Evolutionary conservation across 2,888 invertebrate species (phyloP).

Genomic region (Blera fallax): DNA sequence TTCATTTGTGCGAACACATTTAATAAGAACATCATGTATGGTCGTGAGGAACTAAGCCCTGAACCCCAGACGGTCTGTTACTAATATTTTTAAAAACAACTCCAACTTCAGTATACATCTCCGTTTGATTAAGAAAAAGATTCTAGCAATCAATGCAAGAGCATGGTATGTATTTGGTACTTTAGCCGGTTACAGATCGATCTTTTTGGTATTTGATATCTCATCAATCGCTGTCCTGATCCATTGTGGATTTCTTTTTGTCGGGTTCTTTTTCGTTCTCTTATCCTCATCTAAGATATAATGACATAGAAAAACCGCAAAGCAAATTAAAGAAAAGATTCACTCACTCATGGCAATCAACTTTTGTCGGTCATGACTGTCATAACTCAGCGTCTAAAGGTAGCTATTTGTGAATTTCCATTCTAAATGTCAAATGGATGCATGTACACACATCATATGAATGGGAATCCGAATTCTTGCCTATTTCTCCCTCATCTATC

Average conservation of each 20-base stretch:
- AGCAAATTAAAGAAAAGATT: slow-evolving; percentile 54
- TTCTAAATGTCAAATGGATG: slow-evolving; percentile 30
- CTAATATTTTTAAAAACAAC: too few species aligned
- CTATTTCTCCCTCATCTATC: neutral
- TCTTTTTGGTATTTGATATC: slow-evolving; percentile 70
- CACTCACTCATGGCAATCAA: slow-evolving; percentile 69
- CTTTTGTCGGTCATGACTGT: slow-evolving; percentile 58
- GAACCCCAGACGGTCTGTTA: too few species aligned
- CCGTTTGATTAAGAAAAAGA: slow-evolving; percentile 17
- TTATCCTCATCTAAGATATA: slow-evolving; percentile 46
- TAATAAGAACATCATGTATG: too few species aligned
- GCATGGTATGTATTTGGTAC: slow-evolving; percentile 18
- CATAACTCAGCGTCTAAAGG: slow-evolving; percentile 14
- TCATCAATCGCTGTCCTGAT: slow-evolving; percentile 69
- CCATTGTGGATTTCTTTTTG: slow-evolving; percentile 42
- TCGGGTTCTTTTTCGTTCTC: slow-evolving; percentile 11
- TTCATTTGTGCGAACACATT: too few species aligned
- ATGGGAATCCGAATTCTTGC: slow-evolving; percentile 6
- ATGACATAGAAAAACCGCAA: slow-evolving; percentile 69
- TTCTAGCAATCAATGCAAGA: slow-evolving; percentile 14
- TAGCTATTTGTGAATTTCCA: slow-evolving; percentile 19
- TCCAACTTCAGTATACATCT: slow-evolving; percentile 9
- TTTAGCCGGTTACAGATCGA: slow-evolving; percentile 45
- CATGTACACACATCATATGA: neutral
- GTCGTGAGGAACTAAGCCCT: too few species aligned